phyloP scores from a whole-genome alignment of 2,888 invertebrate species.

The Dryadula phaetusa region DNA sequence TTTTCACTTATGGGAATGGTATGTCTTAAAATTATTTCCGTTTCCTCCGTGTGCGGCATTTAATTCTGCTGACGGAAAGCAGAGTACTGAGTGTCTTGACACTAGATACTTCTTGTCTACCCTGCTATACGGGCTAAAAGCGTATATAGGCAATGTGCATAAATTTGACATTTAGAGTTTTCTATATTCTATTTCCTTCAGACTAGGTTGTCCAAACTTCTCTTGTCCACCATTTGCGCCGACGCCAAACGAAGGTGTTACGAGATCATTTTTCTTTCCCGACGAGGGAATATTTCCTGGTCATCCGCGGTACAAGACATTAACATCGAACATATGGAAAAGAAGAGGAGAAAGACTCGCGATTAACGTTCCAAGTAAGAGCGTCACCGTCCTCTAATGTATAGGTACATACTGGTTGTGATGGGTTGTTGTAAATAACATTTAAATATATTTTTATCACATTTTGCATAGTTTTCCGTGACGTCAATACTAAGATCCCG shows the following conservation, averaged over 20 bases:
- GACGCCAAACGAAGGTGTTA: slow-evolving; percentile 88
- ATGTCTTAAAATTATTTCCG: too few species aligned
- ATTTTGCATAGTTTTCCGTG: slow-evolving; percentile 90
- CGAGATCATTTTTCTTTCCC: slow-evolving; percentile 95
- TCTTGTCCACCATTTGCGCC: slow-evolving; percentile 89
- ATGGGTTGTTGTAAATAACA: too few species aligned
- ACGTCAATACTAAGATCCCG: slow-evolving; percentile 93
- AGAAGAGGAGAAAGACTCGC: slow-evolving; percentile 97
- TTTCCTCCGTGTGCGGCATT: too few species aligned
- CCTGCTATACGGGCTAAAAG: too few species aligned
- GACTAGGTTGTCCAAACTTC: slow-evolving; percentile 95
- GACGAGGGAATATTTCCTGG: slow-evolving; percentile 96
- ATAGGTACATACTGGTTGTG: too few species aligned
- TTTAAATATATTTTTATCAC: not conserved
- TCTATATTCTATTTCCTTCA: slow-evolving; percentile 59
- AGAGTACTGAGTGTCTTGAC: too few species aligned
- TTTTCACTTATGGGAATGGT: too few species aligned
- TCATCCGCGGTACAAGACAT: slow-evolving; percentile 97
- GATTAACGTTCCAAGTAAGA: slow-evolving; percentile 97
- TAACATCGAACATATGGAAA: slow-evolving; percentile 96
- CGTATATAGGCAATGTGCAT: too few species aligned
- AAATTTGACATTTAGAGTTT: too few species aligned
- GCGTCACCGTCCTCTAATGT: not conserved
- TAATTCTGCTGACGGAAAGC: too few species aligned
- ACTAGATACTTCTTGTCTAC: too few species aligned